Base-by-base conservation (phyloP, 2,113 vertebrate species). In the Pituophis catenifer region DNA sequence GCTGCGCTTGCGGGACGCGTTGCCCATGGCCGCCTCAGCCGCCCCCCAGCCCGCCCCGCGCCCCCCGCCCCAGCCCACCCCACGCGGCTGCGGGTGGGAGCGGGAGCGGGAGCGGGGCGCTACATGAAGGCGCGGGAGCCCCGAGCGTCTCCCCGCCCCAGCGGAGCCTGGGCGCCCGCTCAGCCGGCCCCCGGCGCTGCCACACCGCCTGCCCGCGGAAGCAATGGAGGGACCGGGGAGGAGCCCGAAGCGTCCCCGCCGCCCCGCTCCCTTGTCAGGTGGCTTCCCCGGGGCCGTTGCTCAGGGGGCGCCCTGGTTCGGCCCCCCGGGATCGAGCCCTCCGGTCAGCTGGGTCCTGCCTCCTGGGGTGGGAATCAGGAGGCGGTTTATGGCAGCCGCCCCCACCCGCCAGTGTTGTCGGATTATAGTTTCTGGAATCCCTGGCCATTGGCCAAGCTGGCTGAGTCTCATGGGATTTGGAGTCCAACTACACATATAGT, bases 1-100 rank as follows among this genome's bases (percentile, higher is more conserved):
- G 97, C 97, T 98, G 97, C 97, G 98, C 98, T 98, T 99, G 97
- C 98, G 98, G 96, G 98, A 96, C 90, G 96, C 98, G 98, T 99
- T 99, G 94, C 99, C 99, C 99, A 99, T 99, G 70, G 65, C 88
- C 92, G 95, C 95, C 94, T 90, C n/a, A 9, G 48, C 92, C 54
- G 24, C 91, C 54, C 19, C 91, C 38, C 48, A 26, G 8, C 85
- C 55, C 3, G 8, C 53, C 53, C 10, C 53, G 19, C 57, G 21
- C 57, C 57, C 91, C 85, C 57, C 7, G 8, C 29, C 90, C 11
- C 57, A 23, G 65, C 91, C 54, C 57, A 23, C 90, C 91, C 54
- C 23, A 4, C 5, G 33, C 53, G 12, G 6, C 53, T 44, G 29
- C 38, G 58, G 29, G 29, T 24, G 65, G 93, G 89, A 93, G 96